Percentiles rank a stretch among this genome's conserved stretches.
Evolutionary conservation across 2,888 invertebrate genomes (phyloP).

Genomic region (Epinotia bilunana): DNA sequence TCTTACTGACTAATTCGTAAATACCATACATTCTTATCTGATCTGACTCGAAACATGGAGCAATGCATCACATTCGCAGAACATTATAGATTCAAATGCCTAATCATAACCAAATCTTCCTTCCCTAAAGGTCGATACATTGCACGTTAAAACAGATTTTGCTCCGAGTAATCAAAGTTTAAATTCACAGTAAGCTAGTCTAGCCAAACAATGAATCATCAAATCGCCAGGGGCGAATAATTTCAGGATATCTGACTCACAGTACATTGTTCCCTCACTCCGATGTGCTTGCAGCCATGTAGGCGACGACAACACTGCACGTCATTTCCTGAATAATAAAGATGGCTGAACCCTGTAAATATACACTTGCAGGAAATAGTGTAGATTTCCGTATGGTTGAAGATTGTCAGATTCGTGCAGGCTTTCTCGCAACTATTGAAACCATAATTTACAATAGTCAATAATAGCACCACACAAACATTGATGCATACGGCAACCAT

Average conservation of each 20-base stretch:
- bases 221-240: slow-evolving; percentile 31
- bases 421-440: not conserved
- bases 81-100: slow-evolving; percentile 7
- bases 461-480: not conserved
- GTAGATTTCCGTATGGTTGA: not conserved
- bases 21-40: not conserved
- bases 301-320: slow-evolving; percentile 34
- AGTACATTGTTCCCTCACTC: slow-evolving; percentile 14
- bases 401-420: slow-evolving; percentile 3
- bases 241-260: slow-evolving; percentile 36
- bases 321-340: slow-evolving; percentile 39
- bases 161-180: not conserved
- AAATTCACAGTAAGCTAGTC: slow-evolving; percentile 11
- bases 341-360: slow-evolving; percentile 17
- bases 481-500: not conserved
- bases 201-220: slow-evolving; percentile 31
- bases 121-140: not conserved
- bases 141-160: not conserved
- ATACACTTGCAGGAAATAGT: not conserved
- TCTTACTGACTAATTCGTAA: slow-evolving; percentile 2
- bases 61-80: not conserved
- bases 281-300: slow-evolving; percentile 24
- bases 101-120: not conserved
- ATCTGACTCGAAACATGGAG: slow-evolving; percentile 1
- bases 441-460: not conserved